phyloP scores from a whole-genome alignment of 2,797 vertebrate genomes.

The Anabacerthia variegaticeps region DNA sequence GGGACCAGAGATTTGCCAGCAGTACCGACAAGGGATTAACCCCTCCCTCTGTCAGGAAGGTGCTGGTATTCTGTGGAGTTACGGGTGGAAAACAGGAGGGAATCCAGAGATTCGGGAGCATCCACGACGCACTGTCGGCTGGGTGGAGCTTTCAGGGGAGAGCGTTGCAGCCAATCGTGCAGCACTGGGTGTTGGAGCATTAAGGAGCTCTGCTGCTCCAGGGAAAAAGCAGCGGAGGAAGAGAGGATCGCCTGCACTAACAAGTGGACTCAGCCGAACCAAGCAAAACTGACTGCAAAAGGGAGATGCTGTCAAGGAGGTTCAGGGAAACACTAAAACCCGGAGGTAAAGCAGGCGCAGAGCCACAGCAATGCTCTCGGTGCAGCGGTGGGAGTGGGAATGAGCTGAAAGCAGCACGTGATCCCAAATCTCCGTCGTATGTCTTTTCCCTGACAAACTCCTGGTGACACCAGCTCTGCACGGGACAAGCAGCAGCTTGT shows the following conservation, averaged over 20 bases:
- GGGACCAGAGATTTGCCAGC: neutral
- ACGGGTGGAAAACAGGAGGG: slow-evolving; percentile 24
- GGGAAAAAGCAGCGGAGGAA: slow-evolving; percentile 15
- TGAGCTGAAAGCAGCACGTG: neutral
- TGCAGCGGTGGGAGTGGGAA: neutral
- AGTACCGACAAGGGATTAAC: neutral
- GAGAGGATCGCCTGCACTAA: slow-evolving; percentile 19
- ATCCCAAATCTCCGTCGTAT: neutral
- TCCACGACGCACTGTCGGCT: slow-evolving; percentile 19
- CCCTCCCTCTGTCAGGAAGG: neutral
- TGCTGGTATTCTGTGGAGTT: neutral
- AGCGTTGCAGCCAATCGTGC: slow-evolving; percentile 40
- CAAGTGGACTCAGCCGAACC: neutral
- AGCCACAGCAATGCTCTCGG: neutral
- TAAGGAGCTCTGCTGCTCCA: slow-evolving; percentile 36
- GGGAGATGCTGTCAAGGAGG: neutral
- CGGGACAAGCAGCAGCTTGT: neutral
- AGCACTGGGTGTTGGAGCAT: slow-evolving; percentile 19
- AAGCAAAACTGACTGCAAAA: neutral
- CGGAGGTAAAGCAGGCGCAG: neutral
- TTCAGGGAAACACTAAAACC: neutral
- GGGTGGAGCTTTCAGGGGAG: slow-evolving; percentile 44
- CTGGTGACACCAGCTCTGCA: neutral
- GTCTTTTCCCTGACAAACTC: slow-evolving; percentile 10
- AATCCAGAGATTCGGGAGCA: slow-evolving; percentile 42